Evolutionary conservation across 2,888 invertebrate genomes (phyloP).

Genomic region (Drosophila kuntzei): DNA sequence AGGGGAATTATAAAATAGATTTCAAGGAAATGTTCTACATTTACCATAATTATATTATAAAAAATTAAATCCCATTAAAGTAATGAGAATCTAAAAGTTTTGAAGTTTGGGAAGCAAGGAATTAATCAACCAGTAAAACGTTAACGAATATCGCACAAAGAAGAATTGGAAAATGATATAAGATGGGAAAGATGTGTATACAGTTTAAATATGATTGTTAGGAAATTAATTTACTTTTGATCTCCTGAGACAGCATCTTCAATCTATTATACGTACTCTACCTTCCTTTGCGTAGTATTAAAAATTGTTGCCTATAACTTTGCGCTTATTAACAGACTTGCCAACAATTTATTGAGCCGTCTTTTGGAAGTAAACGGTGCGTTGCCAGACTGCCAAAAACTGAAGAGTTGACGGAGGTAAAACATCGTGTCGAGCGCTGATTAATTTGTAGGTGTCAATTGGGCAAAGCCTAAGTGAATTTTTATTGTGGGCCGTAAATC

Average conservation of each 20-base stretch:
- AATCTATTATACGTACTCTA: too few relatives aligned
- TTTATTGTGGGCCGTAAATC: conserved; percentile 65
- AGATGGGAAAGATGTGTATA: not conserved
- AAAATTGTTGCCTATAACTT: conserved; percentile 22
- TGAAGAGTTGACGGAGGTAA: conserved; percentile 41
- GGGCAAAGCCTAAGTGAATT: conserved; percentile 65
- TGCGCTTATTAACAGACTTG: conserved; percentile 52
- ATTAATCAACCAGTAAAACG: not conserved
- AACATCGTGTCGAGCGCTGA: conserved; percentile 39
- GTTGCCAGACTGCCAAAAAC: conserved; percentile 25
- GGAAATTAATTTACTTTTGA: too few relatives aligned
- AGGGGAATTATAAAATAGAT: not conserved
- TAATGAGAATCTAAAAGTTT: too few relatives aligned
- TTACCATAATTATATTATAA: too few relatives aligned
- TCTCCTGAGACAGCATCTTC: too few relatives aligned
- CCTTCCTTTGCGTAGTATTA: too few relatives aligned
- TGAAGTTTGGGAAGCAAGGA: too few relatives aligned
- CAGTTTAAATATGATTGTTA: not conserved
- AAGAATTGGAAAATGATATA: not conserved
- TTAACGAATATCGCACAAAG: not conserved
- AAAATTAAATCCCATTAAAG: too few relatives aligned
- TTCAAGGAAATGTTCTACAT: too few relatives aligned
- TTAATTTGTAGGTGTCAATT: conserved; percentile 76
- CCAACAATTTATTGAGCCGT: conserved; percentile 28
- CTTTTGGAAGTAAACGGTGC: conserved; percentile 25